phyloP scores from a whole-genome alignment of 2,113 vertebrate species.

The Oncorhynchus nerka region DNA sequence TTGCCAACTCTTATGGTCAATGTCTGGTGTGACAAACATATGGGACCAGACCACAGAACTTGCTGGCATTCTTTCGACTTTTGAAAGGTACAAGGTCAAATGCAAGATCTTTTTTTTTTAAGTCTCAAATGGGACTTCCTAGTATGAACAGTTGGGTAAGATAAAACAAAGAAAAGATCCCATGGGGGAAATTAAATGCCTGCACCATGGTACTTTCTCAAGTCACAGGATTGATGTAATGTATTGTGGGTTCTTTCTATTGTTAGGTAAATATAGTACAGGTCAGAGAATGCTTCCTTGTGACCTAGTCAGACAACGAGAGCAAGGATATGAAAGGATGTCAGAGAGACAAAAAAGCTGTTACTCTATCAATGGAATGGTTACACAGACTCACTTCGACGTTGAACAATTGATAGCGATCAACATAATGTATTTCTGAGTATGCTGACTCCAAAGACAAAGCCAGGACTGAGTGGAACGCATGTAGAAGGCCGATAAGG shows the following conservation, averaged over 20 bases:
- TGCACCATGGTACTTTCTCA: slow-evolving; percentile 7
- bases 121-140: slow-evolving; percentile 46
- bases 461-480: neutral
- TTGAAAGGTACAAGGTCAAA: neutral
- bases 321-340: slow-evolving; percentile 59
- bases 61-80: no score
- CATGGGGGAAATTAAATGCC: slow-evolving; percentile 33
- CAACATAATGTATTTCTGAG: neutral
- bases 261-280: no score
- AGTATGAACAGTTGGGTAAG: slow-evolving; percentile 42
- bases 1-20: no score
- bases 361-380: slow-evolving; percentile 13
- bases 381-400: slow-evolving; percentile 6
- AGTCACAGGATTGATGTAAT: no score
- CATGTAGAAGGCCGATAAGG: neutral
- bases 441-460: neutral
- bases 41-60: no score
- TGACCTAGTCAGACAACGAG: slow-evolving; percentile 25
- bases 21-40: neutral
- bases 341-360: slow-evolving; percentile 36
- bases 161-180: slow-evolving; percentile 17
- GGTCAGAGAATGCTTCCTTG: no score
- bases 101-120: neutral
- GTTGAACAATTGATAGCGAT: slow-evolving; percentile 36
- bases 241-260: no score